Percentiles rank a stretch among this genome's conserved stretches.
phyloP scores from a whole-genome alignment of 1,140 invertebrate species.

The Drosophila burlai region DNA sequence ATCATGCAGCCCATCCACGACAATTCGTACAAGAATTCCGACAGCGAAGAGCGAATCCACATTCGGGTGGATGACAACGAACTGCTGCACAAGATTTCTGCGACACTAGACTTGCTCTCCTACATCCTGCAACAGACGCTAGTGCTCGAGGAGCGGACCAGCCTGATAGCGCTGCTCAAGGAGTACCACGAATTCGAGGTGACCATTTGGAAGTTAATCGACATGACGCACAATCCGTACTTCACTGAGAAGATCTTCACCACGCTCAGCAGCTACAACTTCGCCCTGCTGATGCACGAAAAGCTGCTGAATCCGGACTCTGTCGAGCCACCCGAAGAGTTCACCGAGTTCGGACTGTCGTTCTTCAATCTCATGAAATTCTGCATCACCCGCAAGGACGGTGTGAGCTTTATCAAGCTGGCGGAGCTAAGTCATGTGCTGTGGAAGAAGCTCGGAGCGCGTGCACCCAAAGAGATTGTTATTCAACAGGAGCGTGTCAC shows the following conservation, averaged over 20 bases:
- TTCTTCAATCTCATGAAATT: constrained; percentile 86
- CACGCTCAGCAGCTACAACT: constrained; percentile 63
- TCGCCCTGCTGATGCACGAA: constrained; percentile 70
- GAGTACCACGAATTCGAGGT: constrained; percentile 68
- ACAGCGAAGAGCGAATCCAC: constrained; percentile 60
- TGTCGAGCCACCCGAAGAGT: constrained; percentile 60
- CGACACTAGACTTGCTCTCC: constrained; percentile 86
- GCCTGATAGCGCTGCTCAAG: constrained; percentile 61
- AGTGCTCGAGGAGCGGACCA: constrained; percentile 68
- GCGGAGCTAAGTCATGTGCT: constrained; percentile 83
- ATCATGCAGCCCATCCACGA: constrained; percentile 86
- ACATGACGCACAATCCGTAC: constrained; percentile 73
- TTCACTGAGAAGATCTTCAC: constrained; percentile 68
- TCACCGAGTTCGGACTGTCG: constrained; percentile 77
- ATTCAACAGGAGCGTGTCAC: constrained; percentile 81
- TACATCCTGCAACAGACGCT: constrained; percentile 81
- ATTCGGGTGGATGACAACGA: constrained; percentile 86
- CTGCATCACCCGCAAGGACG: constrained; percentile 85
- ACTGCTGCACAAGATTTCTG: constrained; percentile 86
- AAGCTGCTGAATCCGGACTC: constrained; percentile 62
- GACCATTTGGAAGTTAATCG: constrained; percentile 77
- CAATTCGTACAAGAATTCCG: constrained; percentile 64
- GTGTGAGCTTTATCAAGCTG: constrained; percentile 75
- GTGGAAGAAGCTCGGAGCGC: constrained; percentile 75
- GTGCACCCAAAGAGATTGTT: constrained; percentile 72